Evolutionary conservation across 1,140 invertebrate genomes (phyloP), one percentile per base, ranked within the genome.

Genomic region (Lycorma delicatula): DNA sequence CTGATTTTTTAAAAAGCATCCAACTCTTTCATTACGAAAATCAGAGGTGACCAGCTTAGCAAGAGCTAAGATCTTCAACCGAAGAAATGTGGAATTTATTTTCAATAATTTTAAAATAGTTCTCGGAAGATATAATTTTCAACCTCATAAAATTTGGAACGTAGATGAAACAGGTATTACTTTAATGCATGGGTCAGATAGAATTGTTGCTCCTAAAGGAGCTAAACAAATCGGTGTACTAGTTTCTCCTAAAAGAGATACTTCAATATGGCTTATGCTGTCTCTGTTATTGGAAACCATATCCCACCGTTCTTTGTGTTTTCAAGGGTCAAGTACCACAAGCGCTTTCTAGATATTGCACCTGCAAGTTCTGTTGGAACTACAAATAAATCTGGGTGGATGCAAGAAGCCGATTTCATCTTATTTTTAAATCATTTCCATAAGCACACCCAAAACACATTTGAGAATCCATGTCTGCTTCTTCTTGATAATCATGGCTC

Each of bases 371-470:
- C 67, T 48, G 56, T 71, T 29, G 76, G 72, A 38, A 63, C 62
- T 27, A 70, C 72, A 3, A 68, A 71, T 62, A 62, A 26, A 54
- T 71, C 63, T 63, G 77, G 76, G 2, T 78, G 76, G 74, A 77
- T 78, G 70, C 74, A 62, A n/a, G 62, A 58, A 16, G 58, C 65
- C 13, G 60, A 70, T 59, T 79, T 78, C 69, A 26, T 72, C 26
- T 44, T 60, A 44, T 70, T 71, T 54, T 54, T 75, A 26, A 49
- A 70, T 51, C 70, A 75, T 66, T 69, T 71, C 60, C 46, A 70
- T 38, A 59, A 60, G 52, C 58, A 70, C 59, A 61, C 65, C 4
- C 65, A 61, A 25, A 58, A 54, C 44, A 52, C 44, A 28, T 27
- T 34, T 54, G 46, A 56, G 22, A 51, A 44, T 57, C 49, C 59